A percentile compares a stretch with the other conserved stretches of the same genome.
These are phyloP conservation scores for Melanotaenia nigrans DNA, from an alignment of 2,797 vertebrate species.

Conservation along the genomic window DNA sequence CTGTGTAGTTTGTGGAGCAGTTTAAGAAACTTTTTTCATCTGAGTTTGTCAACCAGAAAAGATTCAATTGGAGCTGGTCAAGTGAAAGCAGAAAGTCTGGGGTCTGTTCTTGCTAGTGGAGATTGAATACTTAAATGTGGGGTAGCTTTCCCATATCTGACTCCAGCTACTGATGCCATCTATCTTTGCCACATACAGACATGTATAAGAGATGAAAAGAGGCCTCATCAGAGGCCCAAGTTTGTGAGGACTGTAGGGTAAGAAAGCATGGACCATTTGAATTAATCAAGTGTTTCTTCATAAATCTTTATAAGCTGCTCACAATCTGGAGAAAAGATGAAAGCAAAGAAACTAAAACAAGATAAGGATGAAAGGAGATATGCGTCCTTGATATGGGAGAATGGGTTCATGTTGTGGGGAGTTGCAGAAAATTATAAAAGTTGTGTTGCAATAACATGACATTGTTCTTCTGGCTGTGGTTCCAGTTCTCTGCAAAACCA, in stretches of 20 bases:
- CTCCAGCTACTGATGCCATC: not conserved
- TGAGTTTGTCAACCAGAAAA: not conserved
- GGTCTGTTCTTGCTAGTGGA: not conserved
- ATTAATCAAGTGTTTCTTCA: constrained; percentile 4
- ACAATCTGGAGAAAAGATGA: constrained; percentile 13
- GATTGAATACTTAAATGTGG: not conserved
- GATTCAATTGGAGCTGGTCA: not conserved
- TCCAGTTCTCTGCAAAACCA: constrained; percentile 41
- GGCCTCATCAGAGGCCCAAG: constrained; percentile 10
- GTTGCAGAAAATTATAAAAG: constrained; percentile 52
- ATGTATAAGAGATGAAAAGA: constrained; percentile 19
- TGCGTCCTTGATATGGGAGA: constrained; percentile 26
- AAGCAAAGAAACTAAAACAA: constrained; percentile 30
- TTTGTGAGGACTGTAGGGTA: constrained; percentile 1
- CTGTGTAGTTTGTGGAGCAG: not conserved
- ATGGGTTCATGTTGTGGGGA: constrained; percentile 23
- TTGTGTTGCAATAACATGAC: constrained; percentile 32
- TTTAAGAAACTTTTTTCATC: not conserved
- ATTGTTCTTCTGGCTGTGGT: constrained; percentile 46
- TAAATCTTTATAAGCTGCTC: constrained; percentile 4
- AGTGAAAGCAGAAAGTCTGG: not conserved
- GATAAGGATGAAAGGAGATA: constrained; percentile 24
- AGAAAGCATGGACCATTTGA: constrained; percentile 13
- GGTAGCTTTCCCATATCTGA: not conserved
- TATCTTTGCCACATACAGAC: no score